Percentiles rank a stretch among this genome's conserved stretches.
Evolutionary conservation across 2,113 vertebrate species (phyloP).

Genomic region (Fulica atra): DNA sequence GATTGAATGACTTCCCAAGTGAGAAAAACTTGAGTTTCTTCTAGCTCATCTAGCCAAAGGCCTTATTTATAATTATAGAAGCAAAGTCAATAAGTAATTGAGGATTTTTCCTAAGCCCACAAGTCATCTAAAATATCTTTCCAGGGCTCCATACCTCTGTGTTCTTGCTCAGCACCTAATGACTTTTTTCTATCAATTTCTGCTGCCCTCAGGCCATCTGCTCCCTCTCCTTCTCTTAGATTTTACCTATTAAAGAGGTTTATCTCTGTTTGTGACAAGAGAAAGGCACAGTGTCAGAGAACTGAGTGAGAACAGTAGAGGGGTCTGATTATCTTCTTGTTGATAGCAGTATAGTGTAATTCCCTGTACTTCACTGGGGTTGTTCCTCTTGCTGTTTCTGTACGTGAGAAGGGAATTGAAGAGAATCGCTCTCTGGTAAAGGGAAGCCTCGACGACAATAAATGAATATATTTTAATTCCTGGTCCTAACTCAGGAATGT

Average conservation of each 20-base stretch:
- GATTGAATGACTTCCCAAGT: background rate
- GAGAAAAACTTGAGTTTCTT: background rate
- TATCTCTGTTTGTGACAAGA: background rate
- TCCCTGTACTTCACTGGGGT: background rate
- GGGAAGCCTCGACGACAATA: background rate
- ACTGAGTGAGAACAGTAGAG: background rate
- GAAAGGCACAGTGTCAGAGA: background rate
- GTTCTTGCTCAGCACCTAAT: background rate
- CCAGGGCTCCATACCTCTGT: background rate
- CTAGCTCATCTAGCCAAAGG: background rate
- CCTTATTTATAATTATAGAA: conserved; percentile 4
- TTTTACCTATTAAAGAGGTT: background rate
- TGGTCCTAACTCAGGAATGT: background rate
- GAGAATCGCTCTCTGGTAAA: background rate
- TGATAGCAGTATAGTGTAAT: background rate
- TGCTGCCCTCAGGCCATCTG: background rate
- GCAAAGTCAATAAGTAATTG: background rate
- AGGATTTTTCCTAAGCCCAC: background rate
- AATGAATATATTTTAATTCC: background rate
- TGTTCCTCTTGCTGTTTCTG: background rate
- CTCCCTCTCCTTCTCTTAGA: background rate
- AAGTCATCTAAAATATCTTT: background rate
- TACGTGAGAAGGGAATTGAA: background rate
- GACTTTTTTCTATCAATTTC: background rate
- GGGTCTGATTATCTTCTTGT: background rate